phyloP scores from a whole-genome alignment of 1,140 invertebrate species.

The Ooceraea biroi region DNA sequence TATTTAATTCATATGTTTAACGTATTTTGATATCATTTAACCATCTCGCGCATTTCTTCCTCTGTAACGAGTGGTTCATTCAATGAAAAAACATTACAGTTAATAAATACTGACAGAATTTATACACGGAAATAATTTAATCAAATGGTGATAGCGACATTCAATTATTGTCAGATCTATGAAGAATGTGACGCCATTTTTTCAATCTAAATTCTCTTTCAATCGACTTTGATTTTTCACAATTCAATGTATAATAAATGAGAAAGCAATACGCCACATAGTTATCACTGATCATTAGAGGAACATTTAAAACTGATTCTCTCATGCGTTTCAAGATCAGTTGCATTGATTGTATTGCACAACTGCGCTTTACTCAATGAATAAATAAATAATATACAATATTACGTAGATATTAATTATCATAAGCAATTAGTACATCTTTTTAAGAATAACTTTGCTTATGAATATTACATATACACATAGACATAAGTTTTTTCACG shows the following conservation, averaged over 20 bases:
- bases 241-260: background rate
- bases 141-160: background rate
- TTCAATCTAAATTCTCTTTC: conserved; percentile 14
- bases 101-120: background rate
- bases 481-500: background rate
- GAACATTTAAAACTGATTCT: conserved; percentile 24
- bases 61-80: background rate
- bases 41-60: background rate
- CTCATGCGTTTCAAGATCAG: background rate
- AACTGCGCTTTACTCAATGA: conserved; percentile 16
- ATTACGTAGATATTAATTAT: conserved; percentile 5
- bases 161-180: background rate
- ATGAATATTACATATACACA: conserved; percentile 1
- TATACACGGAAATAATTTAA: background rate
- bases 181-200: conserved; percentile 38
- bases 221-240: conserved; percentile 32
- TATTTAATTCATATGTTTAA: background rate
- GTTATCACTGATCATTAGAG: conserved; percentile 22
- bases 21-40: background rate
- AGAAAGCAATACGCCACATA: background rate
- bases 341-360: background rate
- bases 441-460: conserved; percentile 19
- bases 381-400: background rate
- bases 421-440: background rate
- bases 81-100: conserved; percentile 8